Base-by-base conservation (phyloP, 2,888 invertebrate genomes). In the Drosophila nr. fundita region DNA sequence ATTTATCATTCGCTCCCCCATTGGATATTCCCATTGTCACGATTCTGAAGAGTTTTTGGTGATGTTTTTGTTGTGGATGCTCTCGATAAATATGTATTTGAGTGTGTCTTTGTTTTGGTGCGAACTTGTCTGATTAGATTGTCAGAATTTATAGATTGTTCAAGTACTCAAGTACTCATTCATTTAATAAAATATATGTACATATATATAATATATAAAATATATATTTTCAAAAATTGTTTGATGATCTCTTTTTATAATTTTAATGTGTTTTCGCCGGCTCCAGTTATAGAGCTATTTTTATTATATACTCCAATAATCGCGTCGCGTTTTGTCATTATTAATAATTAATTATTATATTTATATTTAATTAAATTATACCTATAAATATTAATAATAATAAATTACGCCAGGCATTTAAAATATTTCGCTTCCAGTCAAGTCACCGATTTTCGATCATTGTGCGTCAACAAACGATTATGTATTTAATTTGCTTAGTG, bases 21-120 rank as follows among this genome's bases (percentile, higher is more conserved):
- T 34, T 79, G 52, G 10, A 54, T 68, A 66, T 75, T 70, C 30
- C 48, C 63, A 76, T 66, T 86, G 69, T 72, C 74, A 55, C 38
- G 57, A 40, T 53, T 58, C 27, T 36, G 29, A 54, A 63, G 55
- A 36, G 50, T 29, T 49, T 27, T 38, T 30, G 24, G 50, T 75
- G 73, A 75, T 68, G 67, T 63, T 73, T 48, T 63, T 57, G 21
- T 48, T 30, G 10, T n/a, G 24, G 40, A 32, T 49, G 42, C 36
- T 58, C 21, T 40, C 36, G 29, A 11, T 3, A 32, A 0, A 38
- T 34, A 49, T 64, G n/a, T 49, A 3, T 59, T 45, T 36, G 8
- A n/a, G 10, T 21, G 13, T 32, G 21, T 21, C 8, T 15, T 30
- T 42, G 15, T 7, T 50, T 13, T 36, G 36, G 27, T 5, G 15